These are phyloP conservation scores for Charanyca ferruginea DNA, from an alignment of 2,888 invertebrate genomes.

Conservation along the genomic window DNA sequence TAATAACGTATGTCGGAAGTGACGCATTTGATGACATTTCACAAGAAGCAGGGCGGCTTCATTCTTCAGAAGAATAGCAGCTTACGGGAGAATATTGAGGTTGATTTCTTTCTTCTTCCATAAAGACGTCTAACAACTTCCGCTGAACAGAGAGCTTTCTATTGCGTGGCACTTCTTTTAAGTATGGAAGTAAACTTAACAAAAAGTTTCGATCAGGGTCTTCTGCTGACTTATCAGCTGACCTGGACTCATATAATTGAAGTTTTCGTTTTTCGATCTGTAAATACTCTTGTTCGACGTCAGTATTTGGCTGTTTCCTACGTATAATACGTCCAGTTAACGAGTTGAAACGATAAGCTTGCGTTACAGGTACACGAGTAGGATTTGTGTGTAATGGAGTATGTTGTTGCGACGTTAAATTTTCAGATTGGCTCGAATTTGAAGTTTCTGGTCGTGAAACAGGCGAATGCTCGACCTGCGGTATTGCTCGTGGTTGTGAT, in stretches of 20 bases:
- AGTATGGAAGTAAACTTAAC: conserved; percentile 34
- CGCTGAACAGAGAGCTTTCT: conserved; percentile 25
- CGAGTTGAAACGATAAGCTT: no score
- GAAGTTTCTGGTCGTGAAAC: conserved; percentile 30
- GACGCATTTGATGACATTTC: conserved; percentile 29
- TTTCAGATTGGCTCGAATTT: conserved; percentile 33
- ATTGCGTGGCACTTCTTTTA: conserved; percentile 35
- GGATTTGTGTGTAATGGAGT: conserved; percentile 34
- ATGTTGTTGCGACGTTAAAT: conserved; percentile 27
- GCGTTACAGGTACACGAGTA: no score
- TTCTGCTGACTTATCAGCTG: conserved; percentile 34
- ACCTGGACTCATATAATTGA: conserved; percentile 35
- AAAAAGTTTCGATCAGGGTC: conserved; percentile 34
- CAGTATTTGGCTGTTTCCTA: conserved; percentile 12
- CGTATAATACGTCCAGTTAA: conserved; percentile 18
- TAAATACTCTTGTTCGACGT: conserved; percentile 22
- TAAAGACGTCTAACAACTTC: conserved; percentile 18
- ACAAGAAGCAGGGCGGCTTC: conserved; percentile 22
- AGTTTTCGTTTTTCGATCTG: conserved; percentile 34
- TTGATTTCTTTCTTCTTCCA: no score
- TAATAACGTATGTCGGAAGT: no score
- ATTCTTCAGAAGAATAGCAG: conserved; percentile 29
- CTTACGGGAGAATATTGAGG: no score
- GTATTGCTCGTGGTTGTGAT: no score
- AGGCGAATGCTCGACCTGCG: conserved; percentile 31